phyloP scores from a whole-genome alignment of 2,113 vertebrate genomes.

The Catharus minimus region DNA sequence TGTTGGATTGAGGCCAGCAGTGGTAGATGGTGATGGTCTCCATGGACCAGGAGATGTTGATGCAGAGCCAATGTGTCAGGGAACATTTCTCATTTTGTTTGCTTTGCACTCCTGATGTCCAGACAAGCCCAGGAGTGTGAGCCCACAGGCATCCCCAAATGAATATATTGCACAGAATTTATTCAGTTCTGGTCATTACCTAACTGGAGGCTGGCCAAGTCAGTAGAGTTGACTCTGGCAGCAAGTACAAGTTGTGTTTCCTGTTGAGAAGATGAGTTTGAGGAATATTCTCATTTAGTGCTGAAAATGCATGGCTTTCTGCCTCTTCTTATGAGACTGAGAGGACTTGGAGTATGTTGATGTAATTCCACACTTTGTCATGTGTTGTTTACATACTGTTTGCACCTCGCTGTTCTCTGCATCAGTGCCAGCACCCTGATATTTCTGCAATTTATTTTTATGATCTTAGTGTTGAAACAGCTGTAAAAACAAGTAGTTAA shows the following conservation, averaged over 20 bases:
- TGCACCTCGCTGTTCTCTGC: constrained; percentile 35
- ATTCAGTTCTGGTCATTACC: constrained; percentile 14
- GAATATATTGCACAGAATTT: neutral
- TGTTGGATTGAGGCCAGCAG: neutral
- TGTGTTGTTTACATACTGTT: constrained; percentile 48
- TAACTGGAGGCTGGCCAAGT: constrained; percentile 9
- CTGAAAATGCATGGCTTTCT: neutral
- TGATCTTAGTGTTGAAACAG: constrained; percentile 50
- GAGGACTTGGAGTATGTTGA: neutral
- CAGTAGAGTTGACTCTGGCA: constrained; percentile 33
- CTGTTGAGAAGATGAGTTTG: constrained; percentile 29
- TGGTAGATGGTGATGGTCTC: neutral
- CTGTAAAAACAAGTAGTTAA: constrained; percentile 53
- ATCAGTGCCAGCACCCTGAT: constrained; percentile 40
- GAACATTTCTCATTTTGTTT: neutral
- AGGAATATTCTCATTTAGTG: neutral
- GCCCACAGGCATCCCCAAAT: neutral
- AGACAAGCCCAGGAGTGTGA: neutral
- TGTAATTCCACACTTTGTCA: constrained; percentile 40
- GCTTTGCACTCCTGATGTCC: neutral
- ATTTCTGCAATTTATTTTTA: constrained; percentile 61
- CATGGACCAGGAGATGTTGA: neutral
- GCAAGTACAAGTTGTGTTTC: neutral
- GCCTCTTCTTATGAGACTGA: neutral
- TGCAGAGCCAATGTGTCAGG: neutral